Evolutionary conservation across 2,888 invertebrate species (phyloP), one percentile per base, ranked within the genome.

Genomic region (Phania funesta): DNA sequence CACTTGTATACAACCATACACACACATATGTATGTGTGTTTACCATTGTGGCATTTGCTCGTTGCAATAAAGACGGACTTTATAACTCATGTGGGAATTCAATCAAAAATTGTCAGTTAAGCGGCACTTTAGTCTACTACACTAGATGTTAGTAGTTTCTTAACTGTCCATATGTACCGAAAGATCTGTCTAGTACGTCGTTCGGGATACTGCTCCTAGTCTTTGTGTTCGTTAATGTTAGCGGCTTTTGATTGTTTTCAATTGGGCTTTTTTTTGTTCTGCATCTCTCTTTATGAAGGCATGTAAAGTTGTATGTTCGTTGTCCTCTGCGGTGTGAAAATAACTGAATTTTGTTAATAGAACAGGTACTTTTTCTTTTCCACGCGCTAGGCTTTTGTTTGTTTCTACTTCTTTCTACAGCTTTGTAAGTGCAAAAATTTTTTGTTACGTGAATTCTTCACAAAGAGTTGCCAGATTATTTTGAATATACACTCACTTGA

Each of bases 91-190:
- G 77, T 87, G 87, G 87, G 87, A 87, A 88, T 88, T 88, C 88
- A 88, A 88, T 88, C 88, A 88, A 87, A 78, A 88, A 88, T 87
- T 88, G 88, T 87, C 88, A 87, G 87, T 77, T 76, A 83, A 79
- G 81, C 84, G 78, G 76, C 84, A 84, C 75, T 83, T 83, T 83
- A 80, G 83, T 83, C 58, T 74, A 70, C 73, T 71, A 71, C 75
- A 75, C 74, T 71, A 71, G 74, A 70, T 74, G 82, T 70, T 58
- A 70, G 68, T 67, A n/a, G 41, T 24, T 75, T 75, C 71, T 75
- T 60, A 78, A 64, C 68, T 77, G 77, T 81, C 81, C 64, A 65
- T 64, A 64, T 64, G 56, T 82, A 73, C 68, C 77, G 77, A 74
- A 73, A 68, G 77, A 77, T 73, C 77, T 70, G 77, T 77, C 77